phyloP scores from a whole-genome alignment of 2,888 invertebrate species.

The Nephrotoma appendiculata region DNA sequence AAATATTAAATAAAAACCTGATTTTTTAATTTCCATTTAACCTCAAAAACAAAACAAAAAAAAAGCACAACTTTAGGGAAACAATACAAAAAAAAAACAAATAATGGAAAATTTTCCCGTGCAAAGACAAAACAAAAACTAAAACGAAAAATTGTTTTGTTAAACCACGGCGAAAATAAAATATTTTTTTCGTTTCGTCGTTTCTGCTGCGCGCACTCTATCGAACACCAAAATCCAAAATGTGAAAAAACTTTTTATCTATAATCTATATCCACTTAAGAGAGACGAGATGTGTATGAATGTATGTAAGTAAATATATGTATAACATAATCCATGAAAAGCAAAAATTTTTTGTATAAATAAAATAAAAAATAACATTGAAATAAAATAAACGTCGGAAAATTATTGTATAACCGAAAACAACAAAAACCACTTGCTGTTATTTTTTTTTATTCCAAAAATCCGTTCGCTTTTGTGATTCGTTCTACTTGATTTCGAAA shows the following conservation, averaged over 20 bases:
- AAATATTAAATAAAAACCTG: neutral
- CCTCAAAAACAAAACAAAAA: neutral
- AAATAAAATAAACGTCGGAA: neutral
- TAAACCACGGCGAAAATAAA: neutral
- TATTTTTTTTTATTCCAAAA: neutral
- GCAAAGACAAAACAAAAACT: neutral
- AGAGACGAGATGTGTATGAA: neutral
- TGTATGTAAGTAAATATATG: neutral
- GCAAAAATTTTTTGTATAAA: neutral
- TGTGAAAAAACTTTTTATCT: neutral
- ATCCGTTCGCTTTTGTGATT: conserved; percentile 10
- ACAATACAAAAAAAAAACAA: neutral
- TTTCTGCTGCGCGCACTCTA: neutral
- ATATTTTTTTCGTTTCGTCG: neutral
- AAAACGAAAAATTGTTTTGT: neutral
- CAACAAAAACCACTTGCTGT: neutral
- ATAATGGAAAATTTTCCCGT: neutral
- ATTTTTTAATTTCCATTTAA: neutral
- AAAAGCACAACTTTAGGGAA: neutral
- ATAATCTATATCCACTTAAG: neutral
- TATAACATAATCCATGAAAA: neutral
- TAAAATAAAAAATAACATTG: neutral
- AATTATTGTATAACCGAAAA: neutral
- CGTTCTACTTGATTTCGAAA: conserved; percentile 17
- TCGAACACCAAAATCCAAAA: neutral